These are phyloP conservation scores for Gymnothorax reevesii DNA, from an alignment of 2,797 vertebrate genomes.

Conservation along the genomic window DNA sequence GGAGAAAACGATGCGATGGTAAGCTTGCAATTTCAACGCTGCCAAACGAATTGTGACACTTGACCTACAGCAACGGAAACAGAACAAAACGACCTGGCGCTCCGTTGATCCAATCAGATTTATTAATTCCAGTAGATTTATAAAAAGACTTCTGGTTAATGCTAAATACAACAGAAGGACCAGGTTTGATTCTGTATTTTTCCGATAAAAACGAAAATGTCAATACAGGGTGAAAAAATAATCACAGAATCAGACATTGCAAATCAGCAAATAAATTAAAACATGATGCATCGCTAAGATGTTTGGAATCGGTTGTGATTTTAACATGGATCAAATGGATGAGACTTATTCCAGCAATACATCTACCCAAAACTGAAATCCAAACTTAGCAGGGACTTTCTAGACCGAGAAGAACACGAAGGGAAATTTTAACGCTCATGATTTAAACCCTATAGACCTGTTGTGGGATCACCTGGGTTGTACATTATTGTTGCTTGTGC, in stretches of 20 bases:
- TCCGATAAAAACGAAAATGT: neutral
- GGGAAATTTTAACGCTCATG: too few relatives aligned
- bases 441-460: too few relatives aligned
- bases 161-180: slow-evolving; percentile 36
- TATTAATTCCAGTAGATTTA: slow-evolving; percentile 59
- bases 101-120: slow-evolving; percentile 43
- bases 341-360: too few relatives aligned
- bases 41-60: neutral
- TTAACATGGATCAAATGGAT: too few relatives aligned
- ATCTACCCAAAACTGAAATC: too few relatives aligned
- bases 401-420: too few relatives aligned
- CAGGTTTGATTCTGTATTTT: slow-evolving; percentile 1
- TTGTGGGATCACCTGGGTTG: too few relatives aligned
- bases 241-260: neutral
- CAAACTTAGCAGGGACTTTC: too few relatives aligned
- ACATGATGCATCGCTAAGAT: neutral
- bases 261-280: neutral
- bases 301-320: too few relatives aligned
- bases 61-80: neutral
- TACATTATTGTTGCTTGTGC: too few relatives aligned
- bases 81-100: neutral
- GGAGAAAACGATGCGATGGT: neutral
- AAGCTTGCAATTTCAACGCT: neutral
- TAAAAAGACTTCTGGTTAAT: slow-evolving; percentile 61
- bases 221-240: neutral